phyloP scores from a whole-genome alignment of 2,888 invertebrate genomes.

The Orthosia gracilis region DNA sequence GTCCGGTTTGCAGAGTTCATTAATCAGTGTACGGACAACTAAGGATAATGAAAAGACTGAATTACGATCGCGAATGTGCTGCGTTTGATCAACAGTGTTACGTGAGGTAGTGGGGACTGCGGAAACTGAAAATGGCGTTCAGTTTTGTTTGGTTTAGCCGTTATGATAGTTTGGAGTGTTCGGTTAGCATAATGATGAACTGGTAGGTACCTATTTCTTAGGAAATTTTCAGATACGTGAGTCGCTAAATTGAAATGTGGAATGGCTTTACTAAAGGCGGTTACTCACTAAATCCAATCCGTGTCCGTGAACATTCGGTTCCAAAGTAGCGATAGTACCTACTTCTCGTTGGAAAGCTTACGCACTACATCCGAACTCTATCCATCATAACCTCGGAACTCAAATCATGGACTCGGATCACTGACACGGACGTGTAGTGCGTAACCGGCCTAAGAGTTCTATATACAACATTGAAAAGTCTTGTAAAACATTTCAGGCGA shows the following conservation, averaged over 20 bases:
- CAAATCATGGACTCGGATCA: no score
- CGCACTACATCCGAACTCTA: no score
- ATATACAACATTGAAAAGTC: no score
- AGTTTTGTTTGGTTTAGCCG: neutral
- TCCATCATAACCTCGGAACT: no score
- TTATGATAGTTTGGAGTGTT: neutral
- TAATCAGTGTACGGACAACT: conserved; percentile 60
- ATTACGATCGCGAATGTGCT: conserved; percentile 46
- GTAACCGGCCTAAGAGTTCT: no score
- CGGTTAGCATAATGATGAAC: neutral
- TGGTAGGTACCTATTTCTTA: neutral
- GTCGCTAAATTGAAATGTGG: neutral
- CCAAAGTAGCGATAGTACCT: no score
- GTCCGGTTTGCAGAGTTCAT: conserved; percentile 64
- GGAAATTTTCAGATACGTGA: no score
- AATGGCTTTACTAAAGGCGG: neutral
- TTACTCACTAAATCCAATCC: no score
- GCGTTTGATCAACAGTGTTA: conserved; percentile 33
- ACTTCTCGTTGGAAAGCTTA: no score
- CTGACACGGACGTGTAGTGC: no score
- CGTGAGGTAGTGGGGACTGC: neutral
- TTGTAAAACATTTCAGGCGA: no score
- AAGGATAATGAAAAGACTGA: conserved; percentile 55
- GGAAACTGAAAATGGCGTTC: conserved; percentile 9
- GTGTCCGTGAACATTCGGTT: no score